A percentile compares a stretch with the other conserved stretches of the same genome.
Conservation (phyloP, 2,797 vertebrate species). For the Coranthus polyacanthus region DNA sequence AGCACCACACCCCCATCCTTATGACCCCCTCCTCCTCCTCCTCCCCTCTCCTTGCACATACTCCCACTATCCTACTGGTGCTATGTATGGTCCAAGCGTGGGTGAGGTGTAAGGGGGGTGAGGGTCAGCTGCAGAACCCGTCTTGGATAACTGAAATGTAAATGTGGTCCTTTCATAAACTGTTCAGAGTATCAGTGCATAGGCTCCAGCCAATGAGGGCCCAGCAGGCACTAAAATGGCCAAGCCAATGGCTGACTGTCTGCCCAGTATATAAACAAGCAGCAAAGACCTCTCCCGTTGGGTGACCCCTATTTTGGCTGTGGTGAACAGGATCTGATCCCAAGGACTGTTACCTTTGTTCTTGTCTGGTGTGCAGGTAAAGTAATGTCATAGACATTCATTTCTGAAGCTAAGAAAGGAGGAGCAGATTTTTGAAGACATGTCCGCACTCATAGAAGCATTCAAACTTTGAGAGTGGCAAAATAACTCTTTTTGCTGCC, state of each 20-base stretch:
- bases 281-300: constrained; percentile 59
- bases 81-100: constrained; percentile 79
- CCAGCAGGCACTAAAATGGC: constrained; percentile 77
- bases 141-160: constrained; percentile 80
- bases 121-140: constrained; percentile 72
- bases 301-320: constrained; percentile 88
- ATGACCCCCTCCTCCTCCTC: constrained; percentile 15
- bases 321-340: constrained; percentile 89
- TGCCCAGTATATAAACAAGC: constrained; percentile 82
- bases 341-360: constrained; percentile 87
- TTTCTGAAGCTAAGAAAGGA: constrained; percentile 28
- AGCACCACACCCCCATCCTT: constrained; percentile 11
- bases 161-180: constrained; percentile 79
- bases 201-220: constrained; percentile 77
- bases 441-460: constrained; percentile 16
- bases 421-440: too few species aligned
- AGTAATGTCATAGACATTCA: constrained; percentile 39
- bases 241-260: constrained; percentile 73
- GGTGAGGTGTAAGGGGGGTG: constrained; percentile 43
- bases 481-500: not conserved
- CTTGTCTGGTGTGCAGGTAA: constrained; percentile 87
- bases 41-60: constrained; percentile 13
- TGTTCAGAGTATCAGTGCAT: constrained; percentile 72
- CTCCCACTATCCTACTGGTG: constrained; percentile 45
- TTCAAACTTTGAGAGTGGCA: too few species aligned